Conservation (phyloP, 2,113 vertebrate species). For the Ceyx melanurus region DNA sequence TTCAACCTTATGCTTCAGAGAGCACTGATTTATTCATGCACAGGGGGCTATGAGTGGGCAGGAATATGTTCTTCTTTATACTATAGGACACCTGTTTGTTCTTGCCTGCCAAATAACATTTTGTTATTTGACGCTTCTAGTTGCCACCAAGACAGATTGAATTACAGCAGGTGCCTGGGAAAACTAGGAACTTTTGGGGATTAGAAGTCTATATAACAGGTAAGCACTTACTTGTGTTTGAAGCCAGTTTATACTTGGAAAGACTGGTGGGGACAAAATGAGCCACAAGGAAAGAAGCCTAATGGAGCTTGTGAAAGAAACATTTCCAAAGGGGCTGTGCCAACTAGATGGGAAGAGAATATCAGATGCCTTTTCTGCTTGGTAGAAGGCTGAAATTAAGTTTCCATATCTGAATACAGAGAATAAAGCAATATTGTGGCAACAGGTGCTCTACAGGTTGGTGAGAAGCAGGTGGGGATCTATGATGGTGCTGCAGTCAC, state of each 20-base stretch:
- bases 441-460: fast-evolving
- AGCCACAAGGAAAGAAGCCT: not conserved
- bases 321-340: not conserved
- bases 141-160: slow-evolving; percentile 47
- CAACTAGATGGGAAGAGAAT: not conserved
- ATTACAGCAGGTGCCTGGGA: slow-evolving; percentile 43
- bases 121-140: slow-evolving; percentile 13
- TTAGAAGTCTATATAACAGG: not conserved
- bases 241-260: not conserved
- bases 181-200: not conserved
- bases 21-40: not conserved
- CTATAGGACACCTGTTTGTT: slow-evolving; percentile 27
- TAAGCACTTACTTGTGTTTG: not conserved
- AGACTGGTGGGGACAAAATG: not conserved
- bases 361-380: not conserved
- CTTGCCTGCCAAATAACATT: slow-evolving; percentile 32
- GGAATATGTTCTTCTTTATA: not conserved
- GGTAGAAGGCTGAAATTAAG: not conserved
- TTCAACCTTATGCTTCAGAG: not conserved
- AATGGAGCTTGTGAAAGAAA: not conserved
- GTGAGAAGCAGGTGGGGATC: not conserved
- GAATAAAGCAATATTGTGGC: not conserved
- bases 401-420: not conserved
- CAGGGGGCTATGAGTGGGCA: not conserved
- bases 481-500: not conserved